phyloP scores from a whole-genome alignment of 2,797 vertebrate genomes.

The Poeciliopsis infans region DNA sequence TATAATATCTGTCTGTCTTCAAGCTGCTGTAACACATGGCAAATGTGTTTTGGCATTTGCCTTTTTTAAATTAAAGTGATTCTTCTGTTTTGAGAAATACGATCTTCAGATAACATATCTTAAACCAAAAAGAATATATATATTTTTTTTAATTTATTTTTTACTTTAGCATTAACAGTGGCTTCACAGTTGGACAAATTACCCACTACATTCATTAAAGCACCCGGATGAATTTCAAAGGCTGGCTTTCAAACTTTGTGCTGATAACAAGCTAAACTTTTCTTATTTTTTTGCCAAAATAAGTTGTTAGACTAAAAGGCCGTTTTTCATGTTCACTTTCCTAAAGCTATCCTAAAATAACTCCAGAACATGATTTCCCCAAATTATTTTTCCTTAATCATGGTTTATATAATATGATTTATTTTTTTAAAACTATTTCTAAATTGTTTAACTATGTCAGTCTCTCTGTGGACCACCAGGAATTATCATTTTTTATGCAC shows the following conservation, averaged over 20 bases:
- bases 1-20: not conserved
- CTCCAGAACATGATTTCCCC: not conserved
- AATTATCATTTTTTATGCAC: not conserved
- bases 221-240: not conserved
- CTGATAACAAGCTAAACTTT: slow-evolving; percentile 9
- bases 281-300: not conserved
- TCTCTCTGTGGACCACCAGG: not conserved
- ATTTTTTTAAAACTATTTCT: not conserved
- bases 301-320: not conserved
- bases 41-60: not conserved
- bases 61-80: not conserved
- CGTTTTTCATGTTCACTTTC: not conserved
- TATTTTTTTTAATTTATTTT: not conserved
- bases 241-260: not conserved
- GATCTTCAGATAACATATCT: not conserved
- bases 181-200: not conserved
- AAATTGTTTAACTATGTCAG: not conserved
- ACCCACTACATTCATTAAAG: not conserved
- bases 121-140: not conserved
- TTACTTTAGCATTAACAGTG: not conserved
- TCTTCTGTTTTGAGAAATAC: not conserved
- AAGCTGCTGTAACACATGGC: not conserved
- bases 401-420: not conserved
- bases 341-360: not conserved
- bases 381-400: not conserved